Conservation (phyloP, 2,888 invertebrate species). For the Cenopis cana region DNA sequence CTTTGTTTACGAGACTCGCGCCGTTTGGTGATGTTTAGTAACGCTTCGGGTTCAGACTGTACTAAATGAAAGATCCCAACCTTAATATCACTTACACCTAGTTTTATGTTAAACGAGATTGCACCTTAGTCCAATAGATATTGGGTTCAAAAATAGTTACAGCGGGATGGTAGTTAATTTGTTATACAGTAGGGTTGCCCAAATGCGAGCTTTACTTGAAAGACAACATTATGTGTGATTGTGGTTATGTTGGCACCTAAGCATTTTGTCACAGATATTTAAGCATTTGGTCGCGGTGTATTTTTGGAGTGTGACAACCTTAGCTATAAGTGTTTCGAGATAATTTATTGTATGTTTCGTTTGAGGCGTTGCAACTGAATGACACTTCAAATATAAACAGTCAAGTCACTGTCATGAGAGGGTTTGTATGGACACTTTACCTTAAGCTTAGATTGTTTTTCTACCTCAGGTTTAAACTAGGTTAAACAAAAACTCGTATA, state of each 20-base stretch:
- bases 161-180: not conserved
- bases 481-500: no score
- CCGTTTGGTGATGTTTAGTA: conserved; percentile 44
- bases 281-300: conserved; percentile 31
- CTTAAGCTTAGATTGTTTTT: not conserved
- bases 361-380: not conserved
- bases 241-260: conserved; percentile 43
- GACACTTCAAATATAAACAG: not conserved
- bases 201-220: conserved; percentile 40
- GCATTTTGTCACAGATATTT: conserved; percentile 43
- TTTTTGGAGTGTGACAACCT: conserved; percentile 33
- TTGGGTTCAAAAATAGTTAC: not conserved
- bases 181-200: conserved; percentile 8
- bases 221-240: conserved; percentile 44
- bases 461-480: not conserved
- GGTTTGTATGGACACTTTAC: not conserved
- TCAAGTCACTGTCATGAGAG: not conserved
- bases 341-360: conserved; percentile 20
- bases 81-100: conserved; percentile 3
- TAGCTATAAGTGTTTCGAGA: conserved; percentile 21
- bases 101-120: not conserved
- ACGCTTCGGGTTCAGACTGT: conserved; percentile 42
- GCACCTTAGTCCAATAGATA: not conserved
- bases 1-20: conserved; percentile 42
- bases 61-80: conserved; percentile 39